phyloP scores from a whole-genome alignment of 2,113 vertebrate genomes.

The Galbula dea region DNA sequence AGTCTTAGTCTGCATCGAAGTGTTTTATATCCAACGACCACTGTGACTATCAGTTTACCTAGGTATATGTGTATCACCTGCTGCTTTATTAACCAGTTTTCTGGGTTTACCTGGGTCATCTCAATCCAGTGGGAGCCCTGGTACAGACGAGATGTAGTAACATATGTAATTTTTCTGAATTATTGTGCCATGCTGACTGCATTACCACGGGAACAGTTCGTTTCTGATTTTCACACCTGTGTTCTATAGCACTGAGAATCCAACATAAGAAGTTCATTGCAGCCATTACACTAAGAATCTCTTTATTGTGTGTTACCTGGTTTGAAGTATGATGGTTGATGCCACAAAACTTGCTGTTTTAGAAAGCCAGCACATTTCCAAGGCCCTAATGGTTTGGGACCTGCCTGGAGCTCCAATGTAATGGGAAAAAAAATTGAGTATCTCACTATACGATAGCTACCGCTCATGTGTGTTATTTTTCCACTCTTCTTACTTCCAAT shows the following conservation, averaged over 20 bases:
- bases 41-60: neutral
- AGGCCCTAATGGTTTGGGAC: neutral
- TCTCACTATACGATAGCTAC: neutral
- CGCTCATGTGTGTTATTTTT: neutral
- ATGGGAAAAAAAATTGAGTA: neutral
- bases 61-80: neutral
- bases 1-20: neutral
- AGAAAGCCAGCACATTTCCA: fast-evolving
- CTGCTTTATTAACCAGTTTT: neutral
- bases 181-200: neutral
- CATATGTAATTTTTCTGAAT: neutral
- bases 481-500: neutral
- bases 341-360: neutral
- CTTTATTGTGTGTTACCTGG: neutral
- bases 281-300: neutral
- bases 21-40: neutral
- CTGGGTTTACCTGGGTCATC: neutral
- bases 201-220: neutral
- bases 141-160: neutral
- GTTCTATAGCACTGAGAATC: neutral
- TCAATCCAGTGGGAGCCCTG: neutral
- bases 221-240: neutral
- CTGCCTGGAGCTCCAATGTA: neutral
- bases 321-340: neutral
- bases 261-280: neutral